Base-by-base conservation (phyloP, 2,797 vertebrate genomes). In the Carapus acus region DNA sequence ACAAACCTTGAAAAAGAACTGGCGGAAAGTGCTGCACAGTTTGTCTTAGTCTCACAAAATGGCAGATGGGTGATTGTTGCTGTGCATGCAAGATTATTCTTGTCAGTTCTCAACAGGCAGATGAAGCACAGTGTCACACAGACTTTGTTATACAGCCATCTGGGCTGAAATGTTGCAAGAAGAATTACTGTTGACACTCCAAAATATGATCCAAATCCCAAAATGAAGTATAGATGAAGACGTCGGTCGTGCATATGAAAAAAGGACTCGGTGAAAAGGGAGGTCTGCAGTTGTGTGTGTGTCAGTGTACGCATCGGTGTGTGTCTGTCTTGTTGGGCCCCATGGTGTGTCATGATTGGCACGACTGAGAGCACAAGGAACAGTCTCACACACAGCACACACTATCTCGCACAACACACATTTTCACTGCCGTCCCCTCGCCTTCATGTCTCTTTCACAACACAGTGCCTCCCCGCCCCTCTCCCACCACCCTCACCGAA, bases 21-120 rank as follows among this genome's bases (percentile, higher is more conserved):
- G 9, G 36, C 23, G 11, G 4, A 9, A 6, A 54, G 42, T 48
- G 43, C 12, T 29, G 13, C 34, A 63, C 60, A 39, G 37, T 47
- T 49, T 1, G 27, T 53, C 52, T 48, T 45, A 51, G 40, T 40
- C 50, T 65, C 77, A 77, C 84, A 87, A 88, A 83, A 86, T 87
- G 84, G 82, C 82, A 83, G 80, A 74, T 73, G 69, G 60, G 49
- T 18, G 55, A 51, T 44, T 49, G 62, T 20, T 64, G 63, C 56
- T 61, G 50, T 22, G 61, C 64, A 67, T 43, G 65, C 58, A 64
- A 42, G 47, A 70, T 63, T 18, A 47, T 62, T 62, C 67, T 58
- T 55, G 45, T 40, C 55, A 49, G 61, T 62, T 52, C 22, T 21
- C 14, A 29, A 38, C 16, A 67, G 42, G 39, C 33, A 60, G 38